Conservation (phyloP, 30 jellyfish, hydroid and myxozoan genomes). For the Chrysaora quinquecirrha region DNA sequence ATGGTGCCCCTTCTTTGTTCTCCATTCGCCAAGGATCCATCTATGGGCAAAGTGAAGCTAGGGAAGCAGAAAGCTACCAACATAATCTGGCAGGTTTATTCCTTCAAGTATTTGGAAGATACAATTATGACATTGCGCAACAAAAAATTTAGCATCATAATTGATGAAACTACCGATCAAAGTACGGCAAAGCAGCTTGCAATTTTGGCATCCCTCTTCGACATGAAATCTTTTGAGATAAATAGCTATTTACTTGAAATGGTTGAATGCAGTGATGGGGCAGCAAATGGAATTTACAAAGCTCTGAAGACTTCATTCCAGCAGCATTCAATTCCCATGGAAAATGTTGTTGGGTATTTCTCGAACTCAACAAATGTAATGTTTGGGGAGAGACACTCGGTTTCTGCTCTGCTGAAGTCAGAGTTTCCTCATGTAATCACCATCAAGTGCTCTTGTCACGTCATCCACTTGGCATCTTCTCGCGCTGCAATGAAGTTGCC, state of each 20-base stretch:
- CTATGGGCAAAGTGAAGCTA: conserved; percentile 1
- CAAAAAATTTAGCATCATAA: conserved; percentile 27
- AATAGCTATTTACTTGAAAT: conserved; percentile 31
- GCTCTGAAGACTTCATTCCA: conserved; percentile 24
- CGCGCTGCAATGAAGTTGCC: conserved; percentile 57
- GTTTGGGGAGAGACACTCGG: conserved; percentile 74
- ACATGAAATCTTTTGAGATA: conserved; percentile 10
- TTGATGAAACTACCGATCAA: conserved; percentile 48
- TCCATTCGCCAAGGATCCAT: conserved; percentile 15
- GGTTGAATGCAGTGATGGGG: conserved; percentile 59
- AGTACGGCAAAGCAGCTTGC: conserved; percentile 50
- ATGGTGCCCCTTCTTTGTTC: conserved; percentile 2
- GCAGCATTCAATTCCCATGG: conserved; percentile 48
- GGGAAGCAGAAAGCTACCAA: conserved; percentile 57
- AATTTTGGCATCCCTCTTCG: conserved; percentile 19
- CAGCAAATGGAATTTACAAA: conserved; percentile 29
- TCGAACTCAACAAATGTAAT: conserved; percentile 68
- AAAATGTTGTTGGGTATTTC: conserved; percentile 57
- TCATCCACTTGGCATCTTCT: conserved; percentile 66
- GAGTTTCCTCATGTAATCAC: conserved; percentile 33
- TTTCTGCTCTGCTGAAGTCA: conserved; percentile 16
- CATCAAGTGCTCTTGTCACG: conserved; percentile 50
- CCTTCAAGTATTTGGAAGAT: conserved; percentile 5
- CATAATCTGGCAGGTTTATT: conserved; percentile 31
- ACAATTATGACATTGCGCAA: conserved; percentile 3